Percentiles rank a stretch among this genome's conserved stretches.
phyloP scores from a whole-genome alignment of 2,888 invertebrate genomes.

The Apamea sordens region DNA sequence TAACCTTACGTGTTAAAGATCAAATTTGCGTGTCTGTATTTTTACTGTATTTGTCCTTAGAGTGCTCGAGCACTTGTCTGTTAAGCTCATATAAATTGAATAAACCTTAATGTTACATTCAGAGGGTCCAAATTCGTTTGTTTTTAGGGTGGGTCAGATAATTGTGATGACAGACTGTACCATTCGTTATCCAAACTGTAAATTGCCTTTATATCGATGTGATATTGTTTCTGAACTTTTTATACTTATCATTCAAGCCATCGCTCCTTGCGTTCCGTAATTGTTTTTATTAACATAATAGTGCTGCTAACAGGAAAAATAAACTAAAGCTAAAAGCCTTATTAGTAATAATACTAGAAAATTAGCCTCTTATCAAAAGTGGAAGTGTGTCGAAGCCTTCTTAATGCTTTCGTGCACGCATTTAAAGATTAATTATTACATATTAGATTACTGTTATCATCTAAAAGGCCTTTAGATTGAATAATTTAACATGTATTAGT shows the following conservation, averaged over 20 bases:
- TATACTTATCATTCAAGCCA: constrained; percentile 39
- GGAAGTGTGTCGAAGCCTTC: constrained; percentile 15
- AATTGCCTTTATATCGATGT: neutral
- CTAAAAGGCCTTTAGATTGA: constrained; percentile 7
- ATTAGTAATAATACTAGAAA: constrained; percentile 34
- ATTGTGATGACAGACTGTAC: too few species aligned
- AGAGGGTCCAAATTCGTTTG: too few species aligned
- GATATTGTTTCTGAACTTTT: constrained; percentile 17
- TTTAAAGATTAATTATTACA: constrained; percentile 28
- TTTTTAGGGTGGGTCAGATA: too few species aligned
- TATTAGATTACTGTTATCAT: constrained; percentile 19
- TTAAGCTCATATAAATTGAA: too few species aligned
- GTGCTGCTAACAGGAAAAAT: constrained; percentile 17
- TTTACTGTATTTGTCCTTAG: too few species aligned
- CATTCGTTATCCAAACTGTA: neutral
- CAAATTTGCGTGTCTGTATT: too few species aligned
- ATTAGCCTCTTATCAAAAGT: constrained; percentile 32
- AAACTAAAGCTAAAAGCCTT: constrained; percentile 18
- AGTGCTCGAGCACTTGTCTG: too few species aligned
- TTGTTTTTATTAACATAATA: constrained; percentile 49
- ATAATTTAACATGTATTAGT: constrained; percentile 22
- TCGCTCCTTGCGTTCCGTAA: constrained; percentile 28
- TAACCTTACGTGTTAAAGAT: too few species aligned
- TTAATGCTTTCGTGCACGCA: constrained; percentile 17
- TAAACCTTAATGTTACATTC: too few species aligned